A percentile compares a stretch with the other conserved stretches of the same genome.
These are phyloP conservation scores for Halisarca cf. caerulea DNA, from an alignment of 37 sponge, comb jelly and placozoan genomes.

Conservation along the genomic window DNA sequence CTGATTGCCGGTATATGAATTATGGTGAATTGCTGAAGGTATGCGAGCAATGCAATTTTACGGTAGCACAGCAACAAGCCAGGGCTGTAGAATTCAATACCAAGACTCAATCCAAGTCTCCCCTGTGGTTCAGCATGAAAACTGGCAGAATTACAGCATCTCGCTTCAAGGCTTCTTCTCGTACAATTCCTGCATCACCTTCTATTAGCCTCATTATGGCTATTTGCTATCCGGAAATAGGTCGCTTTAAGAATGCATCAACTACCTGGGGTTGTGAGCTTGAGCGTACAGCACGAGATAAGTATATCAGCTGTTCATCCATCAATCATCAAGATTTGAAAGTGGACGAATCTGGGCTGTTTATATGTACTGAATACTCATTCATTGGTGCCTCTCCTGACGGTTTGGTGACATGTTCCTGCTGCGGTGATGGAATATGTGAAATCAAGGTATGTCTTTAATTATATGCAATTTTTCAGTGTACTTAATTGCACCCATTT, in stretches of 20 bases:
- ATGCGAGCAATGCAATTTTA: not conserved
- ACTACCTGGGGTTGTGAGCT: slow-evolving; percentile 71
- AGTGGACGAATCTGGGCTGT: slow-evolving; percentile 31
- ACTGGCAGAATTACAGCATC: slow-evolving; percentile 73
- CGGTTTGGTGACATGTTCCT: slow-evolving; percentile 49
- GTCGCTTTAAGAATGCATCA: slow-evolving; percentile 33
- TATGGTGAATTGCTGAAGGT: slow-evolving; percentile 37
- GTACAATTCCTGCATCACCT: slow-evolving; percentile 30
- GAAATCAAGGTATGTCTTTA: slow-evolving; percentile 43
- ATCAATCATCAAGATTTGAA: not conserved
- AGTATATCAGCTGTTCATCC: not conserved
- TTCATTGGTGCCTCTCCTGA: slow-evolving; percentile 72
- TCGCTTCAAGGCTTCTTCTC: slow-evolving; percentile 41
- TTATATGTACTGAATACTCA: slow-evolving; percentile 45
- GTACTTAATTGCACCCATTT: not conserved
- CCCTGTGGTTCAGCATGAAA: slow-evolving; percentile 50
- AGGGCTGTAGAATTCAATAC: slow-evolving; percentile 36
- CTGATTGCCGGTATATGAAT: slow-evolving; percentile 2
- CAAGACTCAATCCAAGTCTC: slow-evolving; percentile 39
- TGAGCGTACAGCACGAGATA: slow-evolving; percentile 35
- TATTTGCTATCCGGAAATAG: slow-evolving; percentile 66
- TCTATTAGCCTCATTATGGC: slow-evolving; percentile 48
- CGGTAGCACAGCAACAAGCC: slow-evolving; percentile 31
- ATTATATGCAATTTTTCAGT: not conserved
- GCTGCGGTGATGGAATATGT: slow-evolving; percentile 61